Evolutionary conservation across 2,888 invertebrate genomes (phyloP), one percentile per base, ranked within the genome.

Genomic region (Rotaria socialis): DNA sequence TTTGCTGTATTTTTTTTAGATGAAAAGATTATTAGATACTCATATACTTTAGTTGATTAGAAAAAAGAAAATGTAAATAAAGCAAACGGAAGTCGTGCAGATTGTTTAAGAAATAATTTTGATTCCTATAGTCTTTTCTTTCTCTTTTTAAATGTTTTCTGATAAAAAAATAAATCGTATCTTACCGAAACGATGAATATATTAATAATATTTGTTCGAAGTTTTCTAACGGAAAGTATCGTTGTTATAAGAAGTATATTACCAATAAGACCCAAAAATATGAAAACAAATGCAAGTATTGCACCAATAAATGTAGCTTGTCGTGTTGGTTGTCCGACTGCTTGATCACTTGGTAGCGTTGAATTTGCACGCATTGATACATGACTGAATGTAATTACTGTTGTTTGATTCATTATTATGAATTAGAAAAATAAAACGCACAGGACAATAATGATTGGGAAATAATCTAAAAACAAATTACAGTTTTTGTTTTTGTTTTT

Each of bases 141-240:
- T 35, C 35, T 35, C 35, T 35, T 35, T 35, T 35, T 35, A 2
- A 35, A 35, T 35, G 0, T 52, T 52, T 52, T 16, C 16, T 16
- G 8, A 11, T 52, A 11, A 16, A 16, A 16, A 52, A 56, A n/a
- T 27, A 27, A 67, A 24, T 24, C 6, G 6, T 2, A 47, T 11
- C 80, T 80, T 80, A 80, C 80, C 80, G 80, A 80, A 47, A 86
- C 85, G n/a, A 86, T 86, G 24, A 86, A 86, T 58, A 86, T 86
- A 52, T 86, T 86, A 19, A 86, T 84, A 80, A 85, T 27, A 52
- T 86, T 86, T 35, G 50, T 56, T 74, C 86, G 55, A 35, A 86
- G 80, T n/a, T 86, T 85, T 86, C 85, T 85, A n/a, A 85, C 85
- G 27, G 74, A 74, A 16, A 86, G 47, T 24, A 86, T 86, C 7